Evolutionary conservation across 23 tunicate genomes (phyloP), one percentile per base, ranked within the genome.

Genomic region (Styela clava): DNA sequence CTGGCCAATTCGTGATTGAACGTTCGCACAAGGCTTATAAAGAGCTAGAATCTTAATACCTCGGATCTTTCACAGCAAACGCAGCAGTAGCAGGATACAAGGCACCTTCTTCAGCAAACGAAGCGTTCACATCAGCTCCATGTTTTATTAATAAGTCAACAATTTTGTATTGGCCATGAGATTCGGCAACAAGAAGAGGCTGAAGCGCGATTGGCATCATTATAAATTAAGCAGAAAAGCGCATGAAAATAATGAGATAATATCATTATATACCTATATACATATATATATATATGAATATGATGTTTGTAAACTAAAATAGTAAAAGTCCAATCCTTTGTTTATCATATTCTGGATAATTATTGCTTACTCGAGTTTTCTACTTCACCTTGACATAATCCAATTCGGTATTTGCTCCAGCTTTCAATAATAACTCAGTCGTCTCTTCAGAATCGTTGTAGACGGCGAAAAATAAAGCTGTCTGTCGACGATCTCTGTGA

Each of bases 361-460:
- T n/a, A n/a, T n/a, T n/a, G n/a, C n/a, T n/a, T n/a, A n/a, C n/a
- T n/a, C n/a, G n/a, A n/a, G n/a, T 44, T 5, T 44, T 44, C 9
- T 44, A 44, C 7, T 44, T 44, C 44, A 93, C 98, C 82, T 88
- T 93, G 3, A 93, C 83, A 74, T 85, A 84, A 81, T 93, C 98
- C 52, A 93, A 62, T 35, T 93, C 90, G 18, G 98, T 82, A n/a
- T 81, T 81, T 1, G 98, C 98, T 62, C 98, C 98, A 2, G 93
- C 86, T 44, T 85, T 62, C 65, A 93, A 61, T 2, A 93, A 63
- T 3, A 87, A 23, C 52, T 84, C 84, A 33, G 87, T 83, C n/a
- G 98, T 94, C 27, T 93, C 98, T 77, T 93, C 98, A 2, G 98
- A 93, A 81, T 85, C 94, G 87, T 93, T 93, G 86, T 85, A 81